Evolutionary conservation across 2,888 invertebrate genomes (phyloP).

Genomic region (Lacanobia oleracea): DNA sequence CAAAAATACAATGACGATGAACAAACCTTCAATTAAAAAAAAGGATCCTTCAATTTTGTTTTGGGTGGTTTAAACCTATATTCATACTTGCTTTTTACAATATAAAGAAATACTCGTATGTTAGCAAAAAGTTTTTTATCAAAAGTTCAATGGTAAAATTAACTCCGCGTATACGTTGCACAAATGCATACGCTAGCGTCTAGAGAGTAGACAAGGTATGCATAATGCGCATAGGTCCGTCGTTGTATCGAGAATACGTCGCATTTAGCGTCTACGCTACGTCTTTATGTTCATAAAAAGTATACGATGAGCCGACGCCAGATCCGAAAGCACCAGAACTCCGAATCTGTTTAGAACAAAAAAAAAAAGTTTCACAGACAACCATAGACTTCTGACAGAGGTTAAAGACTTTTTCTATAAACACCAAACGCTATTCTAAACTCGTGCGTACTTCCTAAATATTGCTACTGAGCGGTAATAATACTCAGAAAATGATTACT

Average conservation of each 20-base stretch:
- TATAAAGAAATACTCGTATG: too few species aligned
- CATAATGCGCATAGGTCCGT: not conserved
- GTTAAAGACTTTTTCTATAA: constrained; percentile 40
- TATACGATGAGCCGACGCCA: not conserved
- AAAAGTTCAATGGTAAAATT: too few species aligned
- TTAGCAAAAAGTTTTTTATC: too few species aligned
- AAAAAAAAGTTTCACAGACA: constrained; percentile 21
- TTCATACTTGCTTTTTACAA: too few species aligned
- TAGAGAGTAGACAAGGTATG: too few species aligned
- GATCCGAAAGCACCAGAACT: constrained; percentile 3
- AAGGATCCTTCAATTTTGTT: too few species aligned
- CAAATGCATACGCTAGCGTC: not conserved
- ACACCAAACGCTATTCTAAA: constrained; percentile 12
- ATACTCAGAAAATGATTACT: constrained; percentile 48
- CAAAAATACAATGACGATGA: too few species aligned
- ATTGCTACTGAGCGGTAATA: constrained; percentile 48
- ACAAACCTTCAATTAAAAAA: too few species aligned
- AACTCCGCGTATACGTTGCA: too few species aligned
- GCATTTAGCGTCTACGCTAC: constrained; percentile 12
- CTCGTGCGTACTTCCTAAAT: constrained; percentile 40
- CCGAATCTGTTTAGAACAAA: not conserved
- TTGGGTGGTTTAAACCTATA: too few species aligned
- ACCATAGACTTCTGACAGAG: constrained; percentile 8
- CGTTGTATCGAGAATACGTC: not conserved
- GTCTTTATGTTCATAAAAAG: not conserved